Percentiles rank a stretch among this genome's conserved stretches.
Conservation (phyloP, 30 jellyfish, hydroid and myxozoan species). For the Pelagia noctiluca region DNA sequence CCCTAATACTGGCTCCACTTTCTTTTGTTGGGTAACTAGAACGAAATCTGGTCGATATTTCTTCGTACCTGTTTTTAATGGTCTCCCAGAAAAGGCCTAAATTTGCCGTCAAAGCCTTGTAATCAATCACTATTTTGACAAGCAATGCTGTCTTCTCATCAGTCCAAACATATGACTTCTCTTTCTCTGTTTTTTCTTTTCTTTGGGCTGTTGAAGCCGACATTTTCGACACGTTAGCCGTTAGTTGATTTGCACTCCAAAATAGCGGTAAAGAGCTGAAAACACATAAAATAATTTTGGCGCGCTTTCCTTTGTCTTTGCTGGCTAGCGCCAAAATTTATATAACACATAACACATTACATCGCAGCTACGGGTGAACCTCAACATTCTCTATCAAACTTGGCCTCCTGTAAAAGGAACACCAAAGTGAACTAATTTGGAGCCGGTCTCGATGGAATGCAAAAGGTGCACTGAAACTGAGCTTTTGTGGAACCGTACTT, state of each 20-base stretch:
- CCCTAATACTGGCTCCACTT: conserved; percentile 1
- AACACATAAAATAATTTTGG: neutral
- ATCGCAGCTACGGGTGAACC: too few relatives aligned
- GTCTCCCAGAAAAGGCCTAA: conserved; percentile 50
- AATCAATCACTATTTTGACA: neutral
- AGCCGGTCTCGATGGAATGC: too few relatives aligned
- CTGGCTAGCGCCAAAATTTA: neutral
- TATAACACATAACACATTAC: too few relatives aligned
- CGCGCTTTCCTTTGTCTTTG: neutral
- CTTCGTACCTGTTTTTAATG: conserved; percentile 5
- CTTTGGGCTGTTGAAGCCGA: neutral
- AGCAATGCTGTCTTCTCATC: conserved; percentile 52
- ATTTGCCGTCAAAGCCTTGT: conserved; percentile 8
- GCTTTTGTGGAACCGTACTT: conserved; percentile 12
- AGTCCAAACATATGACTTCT: conserved; percentile 22
- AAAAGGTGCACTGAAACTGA: conserved; percentile 8
- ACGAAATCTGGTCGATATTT: conserved; percentile 12
- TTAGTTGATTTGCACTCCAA: too few relatives aligned
- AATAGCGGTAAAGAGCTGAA: neutral
- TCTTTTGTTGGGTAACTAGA: conserved; percentile 6
- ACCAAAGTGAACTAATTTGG: neutral
- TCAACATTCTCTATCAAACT: too few relatives aligned
- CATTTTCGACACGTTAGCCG: too few relatives aligned
- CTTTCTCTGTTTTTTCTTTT: conserved; percentile 1
- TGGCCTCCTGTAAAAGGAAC: neutral